A percentile compares a stretch with the other conserved stretches of the same genome.
phyloP scores from a whole-genome alignment of 2,113 vertebrate species.

The Calyptommatus sinebrachiatus region DNA sequence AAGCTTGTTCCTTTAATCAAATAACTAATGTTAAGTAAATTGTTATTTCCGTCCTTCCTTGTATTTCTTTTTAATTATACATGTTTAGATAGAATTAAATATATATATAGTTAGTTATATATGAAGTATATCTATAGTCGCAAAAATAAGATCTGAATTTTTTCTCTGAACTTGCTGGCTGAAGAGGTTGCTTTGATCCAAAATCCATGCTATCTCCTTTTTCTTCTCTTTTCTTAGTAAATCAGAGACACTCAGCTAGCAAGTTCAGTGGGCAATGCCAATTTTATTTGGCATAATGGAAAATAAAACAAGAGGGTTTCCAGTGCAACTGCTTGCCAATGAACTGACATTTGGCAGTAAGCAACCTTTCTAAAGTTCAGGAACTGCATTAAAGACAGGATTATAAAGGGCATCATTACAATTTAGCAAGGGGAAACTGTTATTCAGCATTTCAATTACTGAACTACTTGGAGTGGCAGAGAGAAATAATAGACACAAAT shows the following conservation, averaged over 20 bases:
- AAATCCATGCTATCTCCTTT: background rate
- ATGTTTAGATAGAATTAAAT: no score
- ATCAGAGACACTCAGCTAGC: slow-evolving; percentile 28
- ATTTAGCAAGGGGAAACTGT: slow-evolving; percentile 65
- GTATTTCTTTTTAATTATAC: no score
- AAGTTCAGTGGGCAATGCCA: slow-evolving; percentile 2
- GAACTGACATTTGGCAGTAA: slow-evolving; percentile 69
- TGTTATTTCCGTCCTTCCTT: no score
- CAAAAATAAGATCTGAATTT: slow-evolving; percentile 5
- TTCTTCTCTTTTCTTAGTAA: background rate
- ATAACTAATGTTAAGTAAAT: no score
- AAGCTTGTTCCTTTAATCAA: no score
- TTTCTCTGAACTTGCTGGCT: background rate
- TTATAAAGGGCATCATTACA: slow-evolving; percentile 74
- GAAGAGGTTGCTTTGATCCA: background rate
- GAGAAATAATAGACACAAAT: slow-evolving; percentile 68
- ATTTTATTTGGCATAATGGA: slow-evolving; percentile 49
- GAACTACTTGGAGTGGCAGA: slow-evolving; percentile 49
- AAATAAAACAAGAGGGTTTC: slow-evolving; percentile 57
- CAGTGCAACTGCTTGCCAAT: slow-evolving; percentile 46
- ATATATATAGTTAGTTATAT: no score
- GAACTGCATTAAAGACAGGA: slow-evolving; percentile 67
- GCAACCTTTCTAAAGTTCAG: slow-evolving; percentile 75
- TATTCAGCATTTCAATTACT: slow-evolving; percentile 70
- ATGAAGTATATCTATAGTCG: no score